Evolutionary conservation across 2,113 vertebrate genomes (phyloP).

Genomic region (Nymphicus hollandicus): DNA sequence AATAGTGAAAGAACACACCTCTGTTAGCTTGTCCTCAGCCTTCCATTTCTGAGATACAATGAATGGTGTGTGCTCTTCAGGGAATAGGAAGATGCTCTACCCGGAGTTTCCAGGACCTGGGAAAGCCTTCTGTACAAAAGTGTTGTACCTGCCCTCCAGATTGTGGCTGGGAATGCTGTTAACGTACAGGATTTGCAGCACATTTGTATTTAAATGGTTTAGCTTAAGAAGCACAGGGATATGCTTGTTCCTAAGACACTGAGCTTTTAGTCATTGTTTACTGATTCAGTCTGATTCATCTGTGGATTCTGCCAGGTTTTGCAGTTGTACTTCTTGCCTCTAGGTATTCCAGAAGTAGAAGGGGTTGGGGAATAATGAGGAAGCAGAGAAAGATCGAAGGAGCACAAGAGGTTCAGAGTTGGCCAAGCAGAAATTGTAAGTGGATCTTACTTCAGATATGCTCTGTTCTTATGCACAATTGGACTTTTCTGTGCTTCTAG

Average conservation of each 20-base stretch:
- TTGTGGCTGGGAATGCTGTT: neutral
- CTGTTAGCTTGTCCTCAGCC: neutral
- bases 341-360: neutral
- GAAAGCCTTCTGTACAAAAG: neutral
- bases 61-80: neutral
- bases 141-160: neutral
- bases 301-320: constrained; percentile 5
- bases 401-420: neutral
- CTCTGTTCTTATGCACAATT: neutral
- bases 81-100: neutral
- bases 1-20: neutral
- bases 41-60: neutral
- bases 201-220: neutral
- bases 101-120: neutral
- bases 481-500: neutral
- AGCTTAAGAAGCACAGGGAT: neutral
- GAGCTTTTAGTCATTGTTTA: constrained; percentile 28
- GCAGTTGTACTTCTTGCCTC: neutral
- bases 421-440: neutral
- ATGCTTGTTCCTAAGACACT: neutral
- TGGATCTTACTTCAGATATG: neutral
- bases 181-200: neutral
- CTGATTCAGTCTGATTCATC: constrained; percentile 18
- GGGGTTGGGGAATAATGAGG: neutral
- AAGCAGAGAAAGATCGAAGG: neutral